These are phyloP conservation scores for Cyclina sinensis DNA, from an alignment of 1,140 invertebrate species.

Conservation along the genomic window DNA sequence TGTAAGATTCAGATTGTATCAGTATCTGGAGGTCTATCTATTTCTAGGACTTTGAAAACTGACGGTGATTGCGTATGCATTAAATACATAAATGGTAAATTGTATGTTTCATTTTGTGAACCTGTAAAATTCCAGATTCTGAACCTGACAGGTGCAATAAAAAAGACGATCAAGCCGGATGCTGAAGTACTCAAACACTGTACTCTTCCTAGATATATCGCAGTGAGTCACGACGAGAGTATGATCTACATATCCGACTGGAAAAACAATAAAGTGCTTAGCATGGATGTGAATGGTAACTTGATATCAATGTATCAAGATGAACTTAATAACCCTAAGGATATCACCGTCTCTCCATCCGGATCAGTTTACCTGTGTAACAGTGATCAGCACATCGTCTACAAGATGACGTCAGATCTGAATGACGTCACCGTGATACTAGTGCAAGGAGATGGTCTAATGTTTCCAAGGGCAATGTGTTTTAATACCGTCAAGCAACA, in stretches of 20 bases:
- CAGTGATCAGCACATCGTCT: not conserved
- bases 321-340: not conserved
- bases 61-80: not conserved
- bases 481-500: not conserved
- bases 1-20: not conserved
- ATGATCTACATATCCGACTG: not conserved
- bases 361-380: not conserved
- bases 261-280: not conserved
- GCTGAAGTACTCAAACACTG: not conserved
- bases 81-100: not conserved
- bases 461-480: not conserved
- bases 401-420: not conserved
- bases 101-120: conserved; percentile 2
- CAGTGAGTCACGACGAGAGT: not conserved
- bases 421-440: not conserved
- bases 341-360: not conserved
- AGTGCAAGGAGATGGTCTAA: not conserved
- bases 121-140: conserved; percentile 12
- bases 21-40: not conserved
- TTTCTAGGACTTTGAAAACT: not conserved
- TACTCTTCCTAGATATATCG: not conserved
- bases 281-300: not conserved
- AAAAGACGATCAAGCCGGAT: not conserved
- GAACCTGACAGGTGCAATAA: not conserved
- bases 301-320: not conserved